Conservation (phyloP, 2,797 vertebrate genomes). For the Crypturellus tataupa region DNA sequence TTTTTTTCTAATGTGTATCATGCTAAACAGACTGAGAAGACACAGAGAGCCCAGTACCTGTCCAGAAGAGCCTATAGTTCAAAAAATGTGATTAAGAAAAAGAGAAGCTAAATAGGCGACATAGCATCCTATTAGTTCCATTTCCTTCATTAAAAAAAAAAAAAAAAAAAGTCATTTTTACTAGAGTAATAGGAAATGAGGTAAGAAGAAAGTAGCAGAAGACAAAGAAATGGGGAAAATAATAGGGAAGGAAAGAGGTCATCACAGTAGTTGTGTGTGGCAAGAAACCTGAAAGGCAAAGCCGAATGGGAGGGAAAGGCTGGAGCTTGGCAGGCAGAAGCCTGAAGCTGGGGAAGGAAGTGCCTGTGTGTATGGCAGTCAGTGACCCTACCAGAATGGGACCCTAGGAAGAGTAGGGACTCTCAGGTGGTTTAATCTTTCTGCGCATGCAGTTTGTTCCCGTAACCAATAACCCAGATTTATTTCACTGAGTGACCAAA, state of each 20-base stretch:
- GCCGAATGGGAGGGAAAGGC: not conserved
- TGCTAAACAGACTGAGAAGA: not conserved
- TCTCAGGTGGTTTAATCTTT: not conserved
- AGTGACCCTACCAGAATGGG: not conserved
- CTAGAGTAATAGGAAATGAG: not conserved
- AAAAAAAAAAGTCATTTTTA: not conserved
- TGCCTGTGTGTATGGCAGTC: not conserved
- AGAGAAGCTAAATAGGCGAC: not conserved
- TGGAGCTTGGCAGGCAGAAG: not conserved
- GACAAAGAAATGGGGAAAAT: not conserved
- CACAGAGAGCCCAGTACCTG: not conserved
- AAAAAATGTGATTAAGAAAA: not conserved
- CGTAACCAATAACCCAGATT: not conserved
- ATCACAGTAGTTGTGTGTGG: not conserved
- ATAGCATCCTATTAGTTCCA: not conserved
- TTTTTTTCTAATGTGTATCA: not conserved
- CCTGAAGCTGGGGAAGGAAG: not conserved
- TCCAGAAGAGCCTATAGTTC: not conserved
- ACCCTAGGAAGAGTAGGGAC: not conserved
- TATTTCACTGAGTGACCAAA: not conserved
- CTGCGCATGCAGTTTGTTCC: not conserved
- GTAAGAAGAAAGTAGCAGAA: not conserved
- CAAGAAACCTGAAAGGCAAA: not conserved
- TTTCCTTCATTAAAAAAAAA: not conserved
- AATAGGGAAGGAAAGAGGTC: not conserved